These are phyloP conservation scores for Ibycter americanus DNA, from an alignment of 2,797 vertebrate genomes.

Conservation along the genomic window DNA sequence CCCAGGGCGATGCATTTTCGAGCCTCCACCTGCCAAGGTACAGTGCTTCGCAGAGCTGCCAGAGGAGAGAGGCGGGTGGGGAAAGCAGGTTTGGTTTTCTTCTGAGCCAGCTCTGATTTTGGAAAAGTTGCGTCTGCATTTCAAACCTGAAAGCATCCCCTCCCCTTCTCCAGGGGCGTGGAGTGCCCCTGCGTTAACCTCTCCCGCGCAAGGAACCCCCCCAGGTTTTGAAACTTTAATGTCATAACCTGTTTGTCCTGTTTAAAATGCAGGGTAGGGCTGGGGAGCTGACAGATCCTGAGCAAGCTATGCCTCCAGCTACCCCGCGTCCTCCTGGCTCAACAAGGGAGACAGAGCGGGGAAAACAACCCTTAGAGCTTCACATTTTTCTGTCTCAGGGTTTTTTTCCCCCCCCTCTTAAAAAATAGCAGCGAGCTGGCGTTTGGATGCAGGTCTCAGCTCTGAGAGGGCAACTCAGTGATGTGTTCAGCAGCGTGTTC, in stretches of 20 bases:
- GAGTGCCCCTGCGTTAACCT: conserved; percentile 15
- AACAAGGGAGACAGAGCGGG: not conserved
- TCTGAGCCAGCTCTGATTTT: not conserved
- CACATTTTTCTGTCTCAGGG: not conserved
- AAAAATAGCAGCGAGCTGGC: not conserved
- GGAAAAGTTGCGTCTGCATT: not conserved
- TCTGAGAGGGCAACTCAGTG: not conserved
- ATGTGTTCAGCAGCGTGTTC: not conserved
- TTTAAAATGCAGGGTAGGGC: conserved; percentile 43
- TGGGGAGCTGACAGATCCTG: conserved; percentile 14
- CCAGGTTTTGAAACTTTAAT: not conserved
- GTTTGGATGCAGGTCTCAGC: not conserved
- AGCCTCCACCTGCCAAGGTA: not conserved
- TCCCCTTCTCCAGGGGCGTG: conserved; percentile 1
- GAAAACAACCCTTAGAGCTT: not conserved
- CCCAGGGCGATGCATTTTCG: not conserved
- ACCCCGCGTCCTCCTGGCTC: not conserved
- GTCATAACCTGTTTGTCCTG: conserved; percentile 60
- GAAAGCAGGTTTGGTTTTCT: not conserved
- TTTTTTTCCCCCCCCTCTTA: not conserved
- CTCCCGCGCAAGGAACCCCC: not conserved
- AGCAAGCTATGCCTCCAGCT: conserved; percentile 36
- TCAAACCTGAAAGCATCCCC: conserved; percentile 10
- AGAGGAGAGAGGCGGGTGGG: not conserved
- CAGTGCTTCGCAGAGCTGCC: not conserved